phyloP scores from a whole-genome alignment of 2,797 vertebrate species.

The Petrocephalus sullivani region DNA sequence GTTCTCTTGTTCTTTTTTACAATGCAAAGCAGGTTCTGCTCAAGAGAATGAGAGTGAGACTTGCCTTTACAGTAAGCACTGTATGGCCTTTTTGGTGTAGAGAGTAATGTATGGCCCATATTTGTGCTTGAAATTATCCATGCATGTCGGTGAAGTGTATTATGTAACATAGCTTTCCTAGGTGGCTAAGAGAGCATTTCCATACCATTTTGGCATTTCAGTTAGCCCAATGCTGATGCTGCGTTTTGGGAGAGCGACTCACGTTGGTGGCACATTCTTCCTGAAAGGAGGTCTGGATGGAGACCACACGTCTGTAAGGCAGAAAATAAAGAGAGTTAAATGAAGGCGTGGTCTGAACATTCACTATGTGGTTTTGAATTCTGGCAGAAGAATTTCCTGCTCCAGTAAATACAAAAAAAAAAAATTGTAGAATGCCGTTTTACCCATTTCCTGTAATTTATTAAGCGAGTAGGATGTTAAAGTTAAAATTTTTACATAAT shows the following conservation, averaged over 20 bases:
- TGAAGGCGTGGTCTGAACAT: neutral
- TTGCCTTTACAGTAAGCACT: neutral
- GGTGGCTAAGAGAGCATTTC: neutral
- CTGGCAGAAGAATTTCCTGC: slow-evolving; percentile 1
- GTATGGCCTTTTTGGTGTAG: neutral
- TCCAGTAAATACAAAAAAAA: neutral
- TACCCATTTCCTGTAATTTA: neutral
- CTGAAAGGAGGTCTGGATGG: neutral
- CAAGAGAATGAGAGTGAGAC: neutral
- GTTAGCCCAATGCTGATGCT: neutral
- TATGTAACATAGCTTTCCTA: neutral
- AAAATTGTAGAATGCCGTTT: neutral
- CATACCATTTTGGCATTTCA: neutral
- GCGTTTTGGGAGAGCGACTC: neutral
- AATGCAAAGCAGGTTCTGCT: too few relatives aligned
- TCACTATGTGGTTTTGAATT: neutral
- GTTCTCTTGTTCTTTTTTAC: neutral
- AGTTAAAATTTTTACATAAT: neutral
- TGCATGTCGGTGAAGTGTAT: neutral
- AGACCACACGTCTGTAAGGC: slow-evolving; percentile 15
- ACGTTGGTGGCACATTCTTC: slow-evolving; percentile 15
- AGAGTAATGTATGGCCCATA: neutral
- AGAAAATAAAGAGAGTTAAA: neutral
- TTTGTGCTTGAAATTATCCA: neutral
- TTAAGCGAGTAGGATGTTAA: neutral